phyloP scores from a whole-genome alignment of 2,888 invertebrate genomes.

The Spodoptera littoralis region DNA sequence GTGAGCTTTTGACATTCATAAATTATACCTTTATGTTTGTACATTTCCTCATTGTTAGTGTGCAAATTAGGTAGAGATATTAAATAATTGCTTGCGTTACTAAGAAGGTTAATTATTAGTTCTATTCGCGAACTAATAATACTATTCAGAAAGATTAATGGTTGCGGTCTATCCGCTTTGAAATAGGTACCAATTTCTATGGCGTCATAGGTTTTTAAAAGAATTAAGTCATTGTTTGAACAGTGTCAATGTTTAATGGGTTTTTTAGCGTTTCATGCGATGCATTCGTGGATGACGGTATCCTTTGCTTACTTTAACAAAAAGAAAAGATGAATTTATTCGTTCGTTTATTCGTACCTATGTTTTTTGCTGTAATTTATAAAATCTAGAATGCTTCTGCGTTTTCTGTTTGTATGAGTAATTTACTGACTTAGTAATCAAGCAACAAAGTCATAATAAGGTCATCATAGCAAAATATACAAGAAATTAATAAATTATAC shows the following conservation, averaged over 20 bases:
- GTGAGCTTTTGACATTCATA: conserved; percentile 60
- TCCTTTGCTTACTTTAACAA: too few species aligned
- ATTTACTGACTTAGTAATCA: too few species aligned
- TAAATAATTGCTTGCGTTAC: conserved; percentile 36
- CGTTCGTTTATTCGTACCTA: too few species aligned
- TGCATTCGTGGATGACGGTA: too few species aligned
- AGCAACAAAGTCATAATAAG: too few species aligned
- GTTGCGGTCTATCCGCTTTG: not conserved
- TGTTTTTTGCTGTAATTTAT: too few species aligned
- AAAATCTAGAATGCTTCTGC: too few species aligned
- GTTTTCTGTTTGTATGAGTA: too few species aligned
- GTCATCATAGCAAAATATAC: too few species aligned
- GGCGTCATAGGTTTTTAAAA: conserved; percentile 19
- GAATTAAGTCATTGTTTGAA: conserved; percentile 7
- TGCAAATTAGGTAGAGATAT: conserved; percentile 31
- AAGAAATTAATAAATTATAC: too few species aligned
- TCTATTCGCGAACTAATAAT: conserved; percentile 18
- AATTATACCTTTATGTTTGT: conserved; percentile 53
- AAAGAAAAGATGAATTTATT: too few species aligned
- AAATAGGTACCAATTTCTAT: conserved; percentile 2
- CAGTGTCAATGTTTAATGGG: conserved; percentile 37
- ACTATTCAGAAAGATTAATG: conserved; percentile 35
- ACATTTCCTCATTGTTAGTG: conserved; percentile 61
- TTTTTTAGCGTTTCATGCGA: conserved; percentile 11
- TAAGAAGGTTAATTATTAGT: conserved; percentile 35